Base-by-base conservation (phyloP, 1,140 invertebrate genomes). In the Drosophila rhopaloa region DNA sequence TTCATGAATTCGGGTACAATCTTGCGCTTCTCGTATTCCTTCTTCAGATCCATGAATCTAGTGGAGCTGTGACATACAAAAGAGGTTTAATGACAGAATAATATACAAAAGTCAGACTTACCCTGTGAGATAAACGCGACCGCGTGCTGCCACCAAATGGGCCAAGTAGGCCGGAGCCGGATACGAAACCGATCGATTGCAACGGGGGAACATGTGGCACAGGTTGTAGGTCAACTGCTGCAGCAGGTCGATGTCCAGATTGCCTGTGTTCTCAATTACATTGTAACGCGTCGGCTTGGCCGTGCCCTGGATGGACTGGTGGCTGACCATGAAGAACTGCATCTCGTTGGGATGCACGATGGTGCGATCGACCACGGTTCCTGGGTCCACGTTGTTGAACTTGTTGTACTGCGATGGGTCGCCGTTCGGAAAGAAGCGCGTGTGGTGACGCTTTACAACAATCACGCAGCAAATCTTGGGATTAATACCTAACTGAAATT, bases 91-190 rank as follows among this genome's bases (percentile, higher is more conserved):
- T 0, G 47, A 0, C 7, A 8, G 7, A 2, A 10, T 14, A 5
- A 1, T 41, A 9, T 10, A 8, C 5, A 46, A 13, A 19, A 1
- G 16, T 4, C 38, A 46, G 35, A 53, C 54, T 50, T 19, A 92
- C 91, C 93, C 93, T 51, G 93, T 91, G 0, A 95, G 94, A 65
- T 95, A 95, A 40, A 94, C 93, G 40, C 94, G 93, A 0, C 95
- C 97, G 48, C 98, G 93, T 60, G 95, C 95, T 11, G 97, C 97
- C n/a, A 96, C 97, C 58, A 98, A 94, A 94, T 99, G 97, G 27
- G 98, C 97, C 93, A 98, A 98, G 93, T 98, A 98, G 0, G 97
- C 98, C 2, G 98, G 97, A 1, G 98, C 96, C 2, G 98, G 98
- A 93, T 98, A 98, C 10, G 97, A 98, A 0, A 99, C 97, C 3